Evolutionary conservation across 2,797 vertebrate genomes (phyloP).

Genomic region (Scleropages formosus): DNA sequence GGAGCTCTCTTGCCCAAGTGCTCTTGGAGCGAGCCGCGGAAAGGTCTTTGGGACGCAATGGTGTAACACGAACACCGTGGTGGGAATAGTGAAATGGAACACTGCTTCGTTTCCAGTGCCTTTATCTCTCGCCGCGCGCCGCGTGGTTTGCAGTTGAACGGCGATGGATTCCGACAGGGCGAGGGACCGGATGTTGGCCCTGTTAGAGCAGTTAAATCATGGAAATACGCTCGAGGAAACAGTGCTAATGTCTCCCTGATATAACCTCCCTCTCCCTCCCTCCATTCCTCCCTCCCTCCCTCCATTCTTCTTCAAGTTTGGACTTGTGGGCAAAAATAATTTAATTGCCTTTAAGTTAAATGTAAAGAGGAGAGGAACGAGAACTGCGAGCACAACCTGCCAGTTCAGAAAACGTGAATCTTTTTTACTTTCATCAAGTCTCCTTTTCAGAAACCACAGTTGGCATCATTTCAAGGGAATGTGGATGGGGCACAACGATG

Average conservation of each 20-base stretch:
- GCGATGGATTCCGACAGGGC: conserved; percentile 38
- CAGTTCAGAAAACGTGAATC: too few species aligned
- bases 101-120: not conserved
- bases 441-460: too few species aligned
- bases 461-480: too few species aligned
- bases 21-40: conserved; percentile 58
- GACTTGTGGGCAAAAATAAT: not conserved
- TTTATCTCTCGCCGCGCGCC: not conserved
- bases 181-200: conserved; percentile 59
- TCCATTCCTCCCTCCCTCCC: conserved; percentile 35
- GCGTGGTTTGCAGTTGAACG: conserved; percentile 51
- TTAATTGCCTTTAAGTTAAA: not conserved
- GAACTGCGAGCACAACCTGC: not conserved
- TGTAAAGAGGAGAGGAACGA: not conserved
- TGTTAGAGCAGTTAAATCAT: conserved; percentile 62
- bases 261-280: conserved; percentile 40
- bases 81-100: not conserved
- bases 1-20: conserved; percentile 63
- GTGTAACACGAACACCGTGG: conserved; percentile 59
- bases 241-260: conserved; percentile 48
- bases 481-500: too few species aligned
- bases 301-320: conserved; percentile 17
- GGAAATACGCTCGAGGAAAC: conserved; percentile 66
- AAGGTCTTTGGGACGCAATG: conserved; percentile 59
- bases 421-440: too few species aligned